phyloP scores from a whole-genome alignment of 2,888 invertebrate species.

The Noctua pronuba region DNA sequence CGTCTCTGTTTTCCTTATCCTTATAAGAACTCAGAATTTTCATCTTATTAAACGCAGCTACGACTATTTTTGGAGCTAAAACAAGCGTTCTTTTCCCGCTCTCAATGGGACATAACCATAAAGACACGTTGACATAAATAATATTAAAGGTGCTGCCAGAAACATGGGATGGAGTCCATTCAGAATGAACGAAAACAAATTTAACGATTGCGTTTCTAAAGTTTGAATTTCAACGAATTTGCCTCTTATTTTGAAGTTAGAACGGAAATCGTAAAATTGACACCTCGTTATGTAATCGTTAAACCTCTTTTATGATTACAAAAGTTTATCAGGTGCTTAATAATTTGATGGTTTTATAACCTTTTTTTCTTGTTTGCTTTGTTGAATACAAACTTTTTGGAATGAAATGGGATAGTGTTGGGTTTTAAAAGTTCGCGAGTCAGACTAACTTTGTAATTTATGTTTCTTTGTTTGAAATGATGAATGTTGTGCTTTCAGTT shows the following conservation, averaged over 20 bases:
- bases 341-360: slow-evolving; percentile 50
- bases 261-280: slow-evolving; percentile 53
- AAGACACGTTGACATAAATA: slow-evolving; percentile 86
- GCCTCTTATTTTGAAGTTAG: slow-evolving; percentile 40
- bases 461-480: slow-evolving; percentile 75
- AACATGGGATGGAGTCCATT: slow-evolving; percentile 68
- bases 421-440: slow-evolving; percentile 49
- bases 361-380: slow-evolving; percentile 43
- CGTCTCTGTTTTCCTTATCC: background rate
- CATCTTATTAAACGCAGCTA: background rate
- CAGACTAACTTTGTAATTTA: slow-evolving; percentile 78
- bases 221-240: slow-evolving; percentile 54
- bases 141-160: slow-evolving; percentile 81
- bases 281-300: slow-evolving; percentile 52
- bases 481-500: slow-evolving; percentile 51
- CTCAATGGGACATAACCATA: slow-evolving; percentile 68
- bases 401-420: slow-evolving; percentile 45
- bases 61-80: slow-evolving; percentile 18
- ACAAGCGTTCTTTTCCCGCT: slow-evolving; percentile 18
- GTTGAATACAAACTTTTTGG: slow-evolving; percentile 49
- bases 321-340: slow-evolving; percentile 63
- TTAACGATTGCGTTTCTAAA: slow-evolving; percentile 56
- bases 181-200: slow-evolving; percentile 63
- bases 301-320: slow-evolving; percentile 51
- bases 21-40: slow-evolving; percentile 10